A percentile compares a stretch with the other conserved stretches of the same genome.
These are phyloP conservation scores for Lates calcarifer DNA, from an alignment of 2,113 vertebrate species.

Conservation along the genomic window DNA sequence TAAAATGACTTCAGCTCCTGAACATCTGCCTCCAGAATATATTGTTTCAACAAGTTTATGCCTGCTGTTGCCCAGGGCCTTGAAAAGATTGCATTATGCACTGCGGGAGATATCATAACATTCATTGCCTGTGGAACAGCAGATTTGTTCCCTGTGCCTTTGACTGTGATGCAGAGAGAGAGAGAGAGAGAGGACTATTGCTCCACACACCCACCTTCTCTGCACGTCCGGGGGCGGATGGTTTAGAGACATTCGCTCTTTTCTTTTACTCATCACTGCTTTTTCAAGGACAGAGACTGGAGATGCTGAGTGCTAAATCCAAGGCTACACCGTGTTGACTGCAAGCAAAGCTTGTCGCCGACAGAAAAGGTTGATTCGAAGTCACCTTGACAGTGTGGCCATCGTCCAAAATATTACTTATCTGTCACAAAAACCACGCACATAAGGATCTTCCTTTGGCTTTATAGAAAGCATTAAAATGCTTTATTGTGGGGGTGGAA, in stretches of 20 bases:
- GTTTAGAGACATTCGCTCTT: conserved; percentile 78
- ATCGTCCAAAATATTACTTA: conserved; percentile 20
- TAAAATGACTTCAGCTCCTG: conserved; percentile 66
- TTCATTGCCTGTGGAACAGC: conserved; percentile 75
- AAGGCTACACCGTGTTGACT: conserved; percentile 48
- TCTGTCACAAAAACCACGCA: not conserved
- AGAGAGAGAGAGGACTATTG: conserved; percentile 77
- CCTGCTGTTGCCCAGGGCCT: conserved; percentile 59
- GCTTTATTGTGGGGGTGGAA: conserved; percentile 52
- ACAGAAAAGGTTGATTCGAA: conserved; percentile 35
- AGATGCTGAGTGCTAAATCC: conserved; percentile 46
- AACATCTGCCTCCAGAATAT: conserved; percentile 71
- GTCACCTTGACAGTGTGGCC: conserved; percentile 28
- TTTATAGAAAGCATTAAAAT: conserved; percentile 17
- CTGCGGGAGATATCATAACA: conserved; percentile 74
- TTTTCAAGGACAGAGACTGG: conserved; percentile 70
- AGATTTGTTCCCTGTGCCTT: conserved; percentile 76
- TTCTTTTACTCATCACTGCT: conserved; percentile 75
- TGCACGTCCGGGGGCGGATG: conserved; percentile 81
- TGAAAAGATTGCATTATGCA: conserved; percentile 75
- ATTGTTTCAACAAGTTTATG: conserved; percentile 73
- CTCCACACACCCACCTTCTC: conserved; percentile 84
- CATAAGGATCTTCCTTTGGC: not conserved
- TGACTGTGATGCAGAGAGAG: conserved; percentile 78
- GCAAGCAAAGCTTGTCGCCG: conserved; percentile 9